phyloP scores from a whole-genome alignment of 2,797 vertebrate species.

The Florisuga fusca region DNA sequence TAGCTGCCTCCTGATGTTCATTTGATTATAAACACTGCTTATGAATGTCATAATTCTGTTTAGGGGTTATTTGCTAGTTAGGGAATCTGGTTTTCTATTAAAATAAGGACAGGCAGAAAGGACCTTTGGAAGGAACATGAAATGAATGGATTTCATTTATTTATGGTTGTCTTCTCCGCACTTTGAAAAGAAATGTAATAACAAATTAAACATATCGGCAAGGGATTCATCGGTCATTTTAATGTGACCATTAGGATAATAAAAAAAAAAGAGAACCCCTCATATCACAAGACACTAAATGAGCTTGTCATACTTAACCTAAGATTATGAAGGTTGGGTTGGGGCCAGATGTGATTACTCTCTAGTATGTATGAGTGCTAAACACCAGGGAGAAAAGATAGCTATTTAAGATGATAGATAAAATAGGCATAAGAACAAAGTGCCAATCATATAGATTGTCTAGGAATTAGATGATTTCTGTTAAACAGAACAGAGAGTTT shows the following conservation, averaged over 20 bases:
- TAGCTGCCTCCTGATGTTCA: neutral
- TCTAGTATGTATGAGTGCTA: neutral
- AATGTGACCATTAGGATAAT: neutral
- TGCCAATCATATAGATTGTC: neutral
- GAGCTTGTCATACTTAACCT: neutral
- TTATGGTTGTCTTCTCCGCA: neutral
- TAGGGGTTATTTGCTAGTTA: conserved; percentile 5
- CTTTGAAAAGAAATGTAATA: conserved; percentile 4
- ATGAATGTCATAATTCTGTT: neutral
- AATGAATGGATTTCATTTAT: neutral
- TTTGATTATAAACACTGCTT: conserved; percentile 17
- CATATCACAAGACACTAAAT: neutral
- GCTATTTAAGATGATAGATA: neutral
- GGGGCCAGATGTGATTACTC: neutral
- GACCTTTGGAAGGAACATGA: neutral
- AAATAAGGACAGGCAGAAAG: conserved; percentile 7
- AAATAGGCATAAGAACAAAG: neutral
- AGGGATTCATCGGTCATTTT: conserved; percentile 1
- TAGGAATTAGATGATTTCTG: neutral
- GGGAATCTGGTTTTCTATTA: neutral
- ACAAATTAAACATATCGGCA: neutral
- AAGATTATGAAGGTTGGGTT: neutral
- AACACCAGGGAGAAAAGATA: neutral
- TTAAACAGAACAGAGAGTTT: neutral
- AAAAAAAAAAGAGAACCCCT: neutral